These are phyloP conservation scores for Bombus balteatus DNA, from an alignment of 1,140 invertebrate genomes.

Conservation along the genomic window DNA sequence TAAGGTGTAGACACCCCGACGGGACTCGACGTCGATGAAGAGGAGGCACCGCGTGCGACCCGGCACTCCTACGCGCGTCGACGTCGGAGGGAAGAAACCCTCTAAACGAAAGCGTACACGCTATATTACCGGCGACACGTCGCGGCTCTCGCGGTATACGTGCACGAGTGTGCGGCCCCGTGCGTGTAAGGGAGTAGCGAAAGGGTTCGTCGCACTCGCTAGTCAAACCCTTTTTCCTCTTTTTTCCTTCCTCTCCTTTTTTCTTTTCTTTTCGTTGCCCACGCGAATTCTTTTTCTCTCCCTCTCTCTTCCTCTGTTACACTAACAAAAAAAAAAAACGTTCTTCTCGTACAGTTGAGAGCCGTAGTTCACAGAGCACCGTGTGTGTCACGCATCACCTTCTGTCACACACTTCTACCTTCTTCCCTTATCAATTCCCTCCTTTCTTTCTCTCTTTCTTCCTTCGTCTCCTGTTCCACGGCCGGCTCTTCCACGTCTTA, in stretches of 20 bases:
- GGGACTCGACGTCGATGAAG: slow-evolving; percentile 49
- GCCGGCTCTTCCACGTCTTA: background rate
- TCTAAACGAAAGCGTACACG: slow-evolving; percentile 64
- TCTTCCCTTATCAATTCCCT: background rate
- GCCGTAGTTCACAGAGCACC: slow-evolving; percentile 10
- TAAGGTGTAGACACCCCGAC: slow-evolving; percentile 29
- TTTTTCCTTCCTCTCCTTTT: background rate
- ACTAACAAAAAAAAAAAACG: slow-evolving; percentile 3
- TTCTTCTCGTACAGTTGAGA: background rate
- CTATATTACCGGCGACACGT: slow-evolving; percentile 59
- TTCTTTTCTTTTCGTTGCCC: background rate
- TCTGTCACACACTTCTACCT: slow-evolving; percentile 34
- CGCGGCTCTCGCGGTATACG: slow-evolving; percentile 17
- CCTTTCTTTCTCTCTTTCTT: slow-evolving; percentile 14
- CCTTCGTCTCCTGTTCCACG: slow-evolving; percentile 30
- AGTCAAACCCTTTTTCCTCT: slow-evolving; percentile 21
- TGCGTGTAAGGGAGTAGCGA: slow-evolving; percentile 41
- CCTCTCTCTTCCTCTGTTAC: background rate
- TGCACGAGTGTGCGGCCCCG: slow-evolving; percentile 38
- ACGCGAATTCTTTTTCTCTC: slow-evolving; percentile 21
- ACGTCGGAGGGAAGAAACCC: slow-evolving; percentile 66
- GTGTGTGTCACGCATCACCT: slow-evolving; percentile 17
- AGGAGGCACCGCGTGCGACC: slow-evolving; percentile 55
- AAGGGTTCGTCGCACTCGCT: slow-evolving; percentile 60
- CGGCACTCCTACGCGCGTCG: slow-evolving; percentile 31